These are phyloP conservation scores for Aromia moschata DNA, from an alignment of 2,888 invertebrate species.

Conservation along the genomic window DNA sequence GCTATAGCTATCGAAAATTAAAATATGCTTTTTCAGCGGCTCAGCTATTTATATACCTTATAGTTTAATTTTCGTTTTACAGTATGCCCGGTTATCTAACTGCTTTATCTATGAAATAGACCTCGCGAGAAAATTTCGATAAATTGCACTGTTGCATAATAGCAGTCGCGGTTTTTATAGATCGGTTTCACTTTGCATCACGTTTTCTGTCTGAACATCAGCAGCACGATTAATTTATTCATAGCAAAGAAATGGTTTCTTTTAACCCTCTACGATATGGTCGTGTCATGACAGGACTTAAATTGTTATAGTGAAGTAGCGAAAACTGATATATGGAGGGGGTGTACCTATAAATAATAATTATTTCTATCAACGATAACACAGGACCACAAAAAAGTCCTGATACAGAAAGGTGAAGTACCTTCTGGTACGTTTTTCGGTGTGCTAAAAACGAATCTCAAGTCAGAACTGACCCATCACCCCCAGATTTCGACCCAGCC, in stretches of 20 bases:
- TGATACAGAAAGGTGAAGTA: too few species aligned
- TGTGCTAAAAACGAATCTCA: too few species aligned
- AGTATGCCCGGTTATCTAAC: not conserved
- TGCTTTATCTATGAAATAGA: not conserved
- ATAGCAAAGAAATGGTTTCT: not conserved
- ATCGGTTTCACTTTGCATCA: not conserved
- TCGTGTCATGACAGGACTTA: not conserved
- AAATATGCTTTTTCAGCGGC: not conserved
- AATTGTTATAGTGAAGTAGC: too few species aligned
- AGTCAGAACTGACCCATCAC: too few species aligned
- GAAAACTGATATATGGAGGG: too few species aligned
- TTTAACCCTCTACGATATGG: not conserved
- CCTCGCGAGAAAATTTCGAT: not conserved
- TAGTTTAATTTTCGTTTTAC: not conserved
- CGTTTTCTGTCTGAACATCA: not conserved
- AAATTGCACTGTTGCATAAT: not conserved
- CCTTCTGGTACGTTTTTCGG: too few species aligned
- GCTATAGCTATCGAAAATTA: not conserved
- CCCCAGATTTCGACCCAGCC: too few species aligned
- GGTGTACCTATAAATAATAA: too few species aligned
- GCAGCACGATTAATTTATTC: not conserved
- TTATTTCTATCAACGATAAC: too few species aligned
- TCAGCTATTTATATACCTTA: not conserved
- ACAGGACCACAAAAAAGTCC: too few species aligned
- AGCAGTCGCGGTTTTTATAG: not conserved